Percentiles rank a stretch among this genome's conserved stretches.
Conservation (phyloP, 2,888 invertebrate species). For the Cephonodes hylas region DNA sequence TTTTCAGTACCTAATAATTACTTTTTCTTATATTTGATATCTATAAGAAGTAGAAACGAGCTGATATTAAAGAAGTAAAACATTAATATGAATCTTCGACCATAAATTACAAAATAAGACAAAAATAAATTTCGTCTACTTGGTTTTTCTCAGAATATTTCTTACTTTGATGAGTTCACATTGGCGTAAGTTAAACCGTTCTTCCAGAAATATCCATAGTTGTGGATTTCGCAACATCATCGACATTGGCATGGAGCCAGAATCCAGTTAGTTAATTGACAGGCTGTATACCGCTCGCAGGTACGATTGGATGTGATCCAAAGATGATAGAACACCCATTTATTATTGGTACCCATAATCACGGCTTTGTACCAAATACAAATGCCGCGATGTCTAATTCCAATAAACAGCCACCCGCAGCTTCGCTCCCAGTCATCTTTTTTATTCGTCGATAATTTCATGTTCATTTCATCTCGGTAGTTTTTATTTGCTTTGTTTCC, state of each 20-base stretch:
- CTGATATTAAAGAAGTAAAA: too few species aligned
- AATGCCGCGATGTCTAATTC: conserved; percentile 4
- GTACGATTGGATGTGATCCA: conserved; percentile 6
- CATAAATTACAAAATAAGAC: too few species aligned
- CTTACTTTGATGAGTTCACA: background rate
- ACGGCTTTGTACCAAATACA: conserved; percentile 3
- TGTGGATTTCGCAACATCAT: background rate
- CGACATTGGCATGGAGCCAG: conserved; percentile 1
- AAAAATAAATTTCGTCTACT: background rate
- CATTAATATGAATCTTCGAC: too few species aligned
- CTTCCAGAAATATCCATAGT: background rate
- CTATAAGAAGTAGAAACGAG: too few species aligned
- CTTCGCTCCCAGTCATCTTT: conserved; percentile 33
- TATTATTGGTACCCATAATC: conserved; percentile 4
- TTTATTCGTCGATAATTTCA: conserved; percentile 42
- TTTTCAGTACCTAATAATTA: too few species aligned
- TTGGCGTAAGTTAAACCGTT: background rate
- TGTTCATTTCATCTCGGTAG: conserved; percentile 32
- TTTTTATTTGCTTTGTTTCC: conserved; percentile 27
- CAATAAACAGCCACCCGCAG: conserved; percentile 4
- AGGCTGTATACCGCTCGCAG: conserved; percentile 4
- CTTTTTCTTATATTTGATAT: too few species aligned
- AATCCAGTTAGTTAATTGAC: conserved; percentile 7
- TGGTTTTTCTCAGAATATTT: background rate
- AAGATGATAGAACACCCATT: conserved; percentile 7